Evolutionary conservation across 1,140 invertebrate species (phyloP).

Genomic region (Drosophila baimaii): DNA sequence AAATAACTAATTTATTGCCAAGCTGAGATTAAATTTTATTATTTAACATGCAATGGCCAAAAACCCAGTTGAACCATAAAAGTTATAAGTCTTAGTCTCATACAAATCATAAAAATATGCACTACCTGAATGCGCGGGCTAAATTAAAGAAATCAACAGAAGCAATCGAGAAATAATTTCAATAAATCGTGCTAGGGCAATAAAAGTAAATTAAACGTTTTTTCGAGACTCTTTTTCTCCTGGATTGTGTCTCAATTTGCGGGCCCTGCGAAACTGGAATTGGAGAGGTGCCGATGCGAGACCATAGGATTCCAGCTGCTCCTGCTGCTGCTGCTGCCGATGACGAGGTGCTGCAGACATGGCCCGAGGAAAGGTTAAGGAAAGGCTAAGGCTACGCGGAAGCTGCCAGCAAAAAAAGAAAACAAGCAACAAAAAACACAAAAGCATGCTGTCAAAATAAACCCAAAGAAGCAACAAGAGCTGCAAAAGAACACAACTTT

Average conservation of each 20-base stretch:
- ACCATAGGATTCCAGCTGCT: conserved; percentile 41
- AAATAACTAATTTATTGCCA: background rate
- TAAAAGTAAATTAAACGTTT: conserved; percentile 77
- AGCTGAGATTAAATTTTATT: conserved; percentile 3
- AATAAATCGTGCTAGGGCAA: conserved; percentile 77
- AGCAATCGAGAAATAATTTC: conserved; percentile 67
- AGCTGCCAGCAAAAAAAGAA: conserved; percentile 44
- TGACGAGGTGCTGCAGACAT: conserved; percentile 75
- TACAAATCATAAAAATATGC: conserved; percentile 22
- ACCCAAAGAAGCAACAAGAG: conserved; percentile 26
- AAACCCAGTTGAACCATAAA: conserved; percentile 11
- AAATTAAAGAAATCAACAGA: conserved; percentile 19
- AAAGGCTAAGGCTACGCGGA: conserved; percentile 58
- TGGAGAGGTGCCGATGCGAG: conserved; percentile 22
- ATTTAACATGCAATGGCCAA: conserved; percentile 1
- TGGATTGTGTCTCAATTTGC: conserved; percentile 73
- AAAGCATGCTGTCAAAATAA: conserved; percentile 4
- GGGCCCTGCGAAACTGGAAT: conserved; percentile 19
- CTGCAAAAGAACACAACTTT: conserved; percentile 50
- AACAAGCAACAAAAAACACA: conserved; percentile 7
- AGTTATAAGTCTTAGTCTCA: background rate
- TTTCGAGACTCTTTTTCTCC: conserved; percentile 28
- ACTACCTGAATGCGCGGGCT: conserved; percentile 9
- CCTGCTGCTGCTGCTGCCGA: too few relatives aligned
- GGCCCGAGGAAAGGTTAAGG: conserved; percentile 57